Conservation (phyloP, 2,888 invertebrate species). For the Platycnemis pennipes region DNA sequence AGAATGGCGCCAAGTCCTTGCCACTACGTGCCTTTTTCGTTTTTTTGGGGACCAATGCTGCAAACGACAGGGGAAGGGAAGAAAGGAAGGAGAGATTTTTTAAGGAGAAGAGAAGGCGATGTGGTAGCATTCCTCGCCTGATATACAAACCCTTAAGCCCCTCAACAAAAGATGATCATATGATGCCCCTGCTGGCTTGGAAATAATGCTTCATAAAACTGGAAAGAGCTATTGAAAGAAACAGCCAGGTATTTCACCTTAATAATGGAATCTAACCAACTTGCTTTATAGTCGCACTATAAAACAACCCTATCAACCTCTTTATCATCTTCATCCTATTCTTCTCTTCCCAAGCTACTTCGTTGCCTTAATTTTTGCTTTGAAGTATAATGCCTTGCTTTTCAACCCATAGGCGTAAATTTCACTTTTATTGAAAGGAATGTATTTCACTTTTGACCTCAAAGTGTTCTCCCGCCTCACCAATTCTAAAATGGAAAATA, state of each 20-base stretch:
- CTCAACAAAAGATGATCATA: neutral
- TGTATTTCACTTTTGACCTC: no score
- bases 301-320: neutral
- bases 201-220: conserved; percentile 30
- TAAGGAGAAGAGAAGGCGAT: neutral
- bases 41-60: neutral
- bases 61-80: neutral
- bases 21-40: neutral
- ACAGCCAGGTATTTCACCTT: conserved; percentile 23
- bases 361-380: no score
- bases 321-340: neutral
- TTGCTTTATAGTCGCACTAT: neutral
- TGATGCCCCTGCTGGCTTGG: neutral
- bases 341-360: neutral
- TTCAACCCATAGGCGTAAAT: no score
- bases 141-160: neutral
- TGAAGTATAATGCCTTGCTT: no score
- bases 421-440: no score
- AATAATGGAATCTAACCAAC: neutral
- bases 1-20: neutral
- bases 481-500: no score
- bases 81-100: neutral
- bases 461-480: no score
- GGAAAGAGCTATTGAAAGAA: neutral
- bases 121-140: neutral